phyloP scores from a whole-genome alignment of 2,888 invertebrate genomes.

The Metopia argyrocephala region DNA sequence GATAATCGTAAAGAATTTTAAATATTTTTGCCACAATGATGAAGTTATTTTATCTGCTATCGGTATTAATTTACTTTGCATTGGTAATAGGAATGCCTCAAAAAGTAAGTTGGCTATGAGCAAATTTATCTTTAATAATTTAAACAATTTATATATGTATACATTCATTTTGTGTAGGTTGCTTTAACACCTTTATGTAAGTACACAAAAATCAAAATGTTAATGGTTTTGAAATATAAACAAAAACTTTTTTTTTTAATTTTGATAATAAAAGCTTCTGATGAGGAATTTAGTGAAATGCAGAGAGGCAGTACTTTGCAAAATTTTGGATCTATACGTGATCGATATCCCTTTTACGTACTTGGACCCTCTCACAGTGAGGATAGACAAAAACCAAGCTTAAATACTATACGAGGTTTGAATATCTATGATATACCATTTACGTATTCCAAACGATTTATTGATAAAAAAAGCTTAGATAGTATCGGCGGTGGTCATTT shows the following conservation, averaged over 20 bases:
- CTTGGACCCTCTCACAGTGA: conserved; percentile 48
- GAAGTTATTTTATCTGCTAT: conserved; percentile 51
- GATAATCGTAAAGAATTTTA: not conserved
- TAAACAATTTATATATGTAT: not conserved
- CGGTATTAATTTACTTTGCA: conserved; percentile 34
- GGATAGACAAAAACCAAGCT: conserved; percentile 38
- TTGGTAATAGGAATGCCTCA: conserved; percentile 53
- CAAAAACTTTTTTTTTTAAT: not conserved
- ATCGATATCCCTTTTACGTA: conserved; percentile 52
- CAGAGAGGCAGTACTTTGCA: conserved; percentile 34
- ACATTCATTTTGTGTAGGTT: conserved; percentile 28
- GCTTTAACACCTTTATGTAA: conserved; percentile 56
- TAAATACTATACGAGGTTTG: conserved; percentile 58
- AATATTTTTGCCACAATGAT: conserved; percentile 29
- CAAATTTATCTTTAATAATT: not conserved
- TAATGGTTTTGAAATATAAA: not conserved
- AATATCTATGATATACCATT: conserved; percentile 60
- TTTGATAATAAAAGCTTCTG: conserved; percentile 38
- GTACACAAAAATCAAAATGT: conserved; percentile 17
- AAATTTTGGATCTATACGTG: conserved; percentile 34
- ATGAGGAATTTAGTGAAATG: conserved; percentile 46
- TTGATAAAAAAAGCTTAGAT: conserved; percentile 63
- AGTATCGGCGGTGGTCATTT: conserved; percentile 65
- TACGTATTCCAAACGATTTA: conserved; percentile 48
- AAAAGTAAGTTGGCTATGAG: conserved; percentile 50